Evolutionary conservation across 2,113 vertebrate species (phyloP).

Genomic region (Hypomesus transpacificus): DNA sequence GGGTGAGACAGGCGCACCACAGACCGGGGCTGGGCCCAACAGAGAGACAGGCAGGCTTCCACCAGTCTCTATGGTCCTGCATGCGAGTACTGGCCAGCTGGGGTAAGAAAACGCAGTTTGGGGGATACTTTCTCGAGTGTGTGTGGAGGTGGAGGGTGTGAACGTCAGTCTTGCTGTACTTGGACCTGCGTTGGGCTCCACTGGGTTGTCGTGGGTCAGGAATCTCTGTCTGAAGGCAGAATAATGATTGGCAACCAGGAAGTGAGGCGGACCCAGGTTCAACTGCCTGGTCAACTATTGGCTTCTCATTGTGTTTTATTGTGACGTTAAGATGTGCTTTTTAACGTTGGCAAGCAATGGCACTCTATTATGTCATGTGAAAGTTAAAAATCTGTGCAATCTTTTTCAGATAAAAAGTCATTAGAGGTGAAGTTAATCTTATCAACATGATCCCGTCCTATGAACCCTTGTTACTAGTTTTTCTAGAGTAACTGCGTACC

Average conservation of each 20-base stretch:
- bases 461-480: too few species aligned
- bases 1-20: constrained; percentile 73
- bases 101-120: constrained; percentile 75
- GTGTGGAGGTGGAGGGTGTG: neutral
- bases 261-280: neutral
- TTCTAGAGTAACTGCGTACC: too few species aligned
- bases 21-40: constrained; percentile 33
- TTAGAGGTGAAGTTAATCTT: too few species aligned
- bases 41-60: constrained; percentile 56
- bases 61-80: constrained; percentile 71
- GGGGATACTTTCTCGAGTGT: neutral
- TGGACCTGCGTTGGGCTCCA: neutral
- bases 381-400: too few species aligned
- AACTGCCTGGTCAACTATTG: too few species aligned
- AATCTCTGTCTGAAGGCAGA: neutral
- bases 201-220: too few species aligned
- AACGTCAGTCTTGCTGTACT: neutral
- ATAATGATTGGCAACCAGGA: neutral
- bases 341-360: too few species aligned
- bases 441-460: too few species aligned
- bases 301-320: too few species aligned
- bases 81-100: constrained; percentile 74
- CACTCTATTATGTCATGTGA: too few species aligned
- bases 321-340: too few species aligned
- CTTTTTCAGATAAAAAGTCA: too few species aligned